Evolutionary conservation across 2,888 invertebrate species (phyloP), one percentile per base, ranked within the genome.

Genomic region (Polydrusus cervinus): DNA sequence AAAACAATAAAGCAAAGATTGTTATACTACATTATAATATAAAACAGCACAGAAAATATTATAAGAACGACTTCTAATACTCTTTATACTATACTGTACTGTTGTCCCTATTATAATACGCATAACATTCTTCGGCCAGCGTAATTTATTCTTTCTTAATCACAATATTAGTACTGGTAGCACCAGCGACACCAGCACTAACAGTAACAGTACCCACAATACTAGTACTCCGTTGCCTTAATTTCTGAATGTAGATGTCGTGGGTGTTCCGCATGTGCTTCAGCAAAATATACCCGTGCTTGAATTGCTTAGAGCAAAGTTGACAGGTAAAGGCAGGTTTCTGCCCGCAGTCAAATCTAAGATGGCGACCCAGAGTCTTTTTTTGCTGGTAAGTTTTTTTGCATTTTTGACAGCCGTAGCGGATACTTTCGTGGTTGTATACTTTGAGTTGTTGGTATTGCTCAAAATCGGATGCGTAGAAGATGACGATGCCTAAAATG

Each of bases 381-480:
- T 85, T 84, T 78, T 85, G 85, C 57, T 82, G 81, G 76, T 81
- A 81, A 11, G 76, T 77, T 71, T 79, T 80, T 16, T 76, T 71
- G 73, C 80, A 80, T 60, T 74, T 76, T 10, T 61, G 16, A 47
- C 80, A 81, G 8, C 78, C 74, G 62, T 78, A 81, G n/a, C 85
- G 82, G 6, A 82, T 78, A 20, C 77, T 79, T 16, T 80, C 77
- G 72, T 80, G 79, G 70, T 82, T 81, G 78, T 78, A 80, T 8
- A 83, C 83, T 80, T 83, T 84, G 74, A 86, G 80, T 66, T 80
- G 80, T 60, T 77, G 80, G 79, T 86, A 86, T 65, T 86, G 84
- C 70, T 85, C 85, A 65, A 84, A 79, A 53, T 82, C 80, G 51
- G 83, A 80, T 13, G 84, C 86, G 65, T 84, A 85, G 74, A 83